phyloP scores from a whole-genome alignment of 2,113 vertebrate species.

The Rhinoderma darwinii region DNA sequence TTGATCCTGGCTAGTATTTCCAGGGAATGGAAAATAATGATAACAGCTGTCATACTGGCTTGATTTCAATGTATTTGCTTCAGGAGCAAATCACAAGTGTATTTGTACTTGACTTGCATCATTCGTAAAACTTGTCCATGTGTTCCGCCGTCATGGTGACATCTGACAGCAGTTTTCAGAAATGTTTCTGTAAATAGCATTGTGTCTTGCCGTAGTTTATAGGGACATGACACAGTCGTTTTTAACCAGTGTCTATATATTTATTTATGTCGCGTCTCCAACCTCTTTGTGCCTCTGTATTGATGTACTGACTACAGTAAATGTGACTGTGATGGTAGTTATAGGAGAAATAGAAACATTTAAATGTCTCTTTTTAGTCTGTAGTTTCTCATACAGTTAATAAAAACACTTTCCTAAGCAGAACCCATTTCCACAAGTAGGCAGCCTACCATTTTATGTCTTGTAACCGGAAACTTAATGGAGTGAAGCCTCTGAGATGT shows the following conservation, averaged over 20 bases:
- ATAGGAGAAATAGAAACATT: background rate
- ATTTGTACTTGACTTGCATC: constrained; percentile 62
- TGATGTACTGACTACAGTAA: background rate
- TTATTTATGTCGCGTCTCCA: constrained; percentile 9
- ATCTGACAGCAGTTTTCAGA: constrained; percentile 53
- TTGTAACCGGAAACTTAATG: background rate
- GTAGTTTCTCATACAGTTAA: background rate
- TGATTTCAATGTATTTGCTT: constrained; percentile 57
- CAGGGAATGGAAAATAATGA: constrained; percentile 61
- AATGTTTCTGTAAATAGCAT: constrained; percentile 47
- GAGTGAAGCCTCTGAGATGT: background rate
- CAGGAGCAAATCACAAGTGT: constrained; percentile 58
- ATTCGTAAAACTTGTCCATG: constrained; percentile 61
- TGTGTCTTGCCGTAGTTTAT: constrained; percentile 37
- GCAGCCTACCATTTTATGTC: background rate
- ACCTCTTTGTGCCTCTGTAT: background rate
- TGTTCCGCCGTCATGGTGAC: constrained; percentile 51
- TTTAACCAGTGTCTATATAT: background rate
- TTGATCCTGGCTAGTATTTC: constrained; percentile 65
- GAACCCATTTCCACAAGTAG: background rate
- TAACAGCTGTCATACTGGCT: constrained; percentile 64
- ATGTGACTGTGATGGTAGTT: background rate
- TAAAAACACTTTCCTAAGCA: background rate
- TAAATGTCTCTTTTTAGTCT: background rate
- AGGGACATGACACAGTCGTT: constrained; percentile 37